Evolutionary conservation across 2,113 vertebrate species (phyloP).

Genomic region (Lepisosteus oculatus): DNA sequence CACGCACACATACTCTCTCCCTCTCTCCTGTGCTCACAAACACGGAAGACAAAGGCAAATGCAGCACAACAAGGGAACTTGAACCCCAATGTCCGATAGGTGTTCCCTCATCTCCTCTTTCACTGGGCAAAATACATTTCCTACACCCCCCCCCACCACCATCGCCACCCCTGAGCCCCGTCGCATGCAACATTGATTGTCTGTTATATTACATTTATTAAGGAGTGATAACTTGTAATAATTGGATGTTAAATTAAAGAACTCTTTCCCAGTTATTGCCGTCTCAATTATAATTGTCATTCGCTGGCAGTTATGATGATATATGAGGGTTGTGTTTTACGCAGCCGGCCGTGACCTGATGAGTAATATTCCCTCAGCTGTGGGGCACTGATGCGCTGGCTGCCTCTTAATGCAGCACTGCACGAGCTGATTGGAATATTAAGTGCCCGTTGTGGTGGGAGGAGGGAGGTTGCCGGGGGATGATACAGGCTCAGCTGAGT

Average conservation of each 20-base stretch:
- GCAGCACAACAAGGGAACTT: conserved; percentile 48
- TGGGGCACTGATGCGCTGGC: conserved; percentile 80
- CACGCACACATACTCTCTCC: background rate
- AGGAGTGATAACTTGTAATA: conserved; percentile 99
- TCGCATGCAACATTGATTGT: conserved; percentile 97
- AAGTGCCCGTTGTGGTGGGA: conserved; percentile 66
- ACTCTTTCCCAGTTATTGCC: conserved; percentile 95
- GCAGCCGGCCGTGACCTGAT: conserved; percentile 90
- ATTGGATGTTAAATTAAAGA: conserved; percentile 99
- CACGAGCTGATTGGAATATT: conserved; percentile 84
- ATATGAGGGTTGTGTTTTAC: conserved; percentile 97
- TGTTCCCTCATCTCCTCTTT: background rate
- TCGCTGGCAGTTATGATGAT: conserved; percentile 98
- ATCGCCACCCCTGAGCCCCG: conserved; percentile 59
- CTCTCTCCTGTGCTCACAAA: background rate
- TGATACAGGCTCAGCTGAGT: conserved; percentile 13
- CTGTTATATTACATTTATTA: conserved; percentile 99
- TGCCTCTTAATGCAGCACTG: conserved; percentile 75
- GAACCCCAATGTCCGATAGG: background rate
- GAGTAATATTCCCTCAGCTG: conserved; percentile 88
- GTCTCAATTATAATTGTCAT: conserved; percentile 99
- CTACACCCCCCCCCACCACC: background rate
- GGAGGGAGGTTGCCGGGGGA: conserved; percentile 35
- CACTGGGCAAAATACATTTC: background rate
- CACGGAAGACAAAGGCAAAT: background rate